Conservation (phyloP, 37 sponge, comb jelly and placozoan genomes). For the Agelas oroides region DNA sequence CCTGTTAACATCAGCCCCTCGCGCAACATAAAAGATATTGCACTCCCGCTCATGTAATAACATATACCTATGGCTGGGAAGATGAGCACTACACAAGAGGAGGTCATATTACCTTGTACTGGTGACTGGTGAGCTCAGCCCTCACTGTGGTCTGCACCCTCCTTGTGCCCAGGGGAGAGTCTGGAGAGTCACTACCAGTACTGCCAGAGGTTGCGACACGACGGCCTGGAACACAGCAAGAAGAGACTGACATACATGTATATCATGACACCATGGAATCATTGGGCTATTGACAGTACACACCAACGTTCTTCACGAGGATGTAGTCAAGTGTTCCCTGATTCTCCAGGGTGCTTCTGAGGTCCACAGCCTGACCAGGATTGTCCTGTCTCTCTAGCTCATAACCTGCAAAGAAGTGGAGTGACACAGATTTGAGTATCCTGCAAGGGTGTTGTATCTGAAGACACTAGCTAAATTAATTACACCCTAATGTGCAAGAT, state of each 20-base stretch:
- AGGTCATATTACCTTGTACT: slow-evolving; percentile 70
- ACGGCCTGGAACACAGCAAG: not conserved
- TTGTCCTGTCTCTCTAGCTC: slow-evolving; percentile 67
- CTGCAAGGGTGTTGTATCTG: too few species aligned
- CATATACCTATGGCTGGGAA: too few species aligned
- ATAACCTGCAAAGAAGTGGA: slow-evolving; percentile 37
- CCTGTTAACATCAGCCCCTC: too few species aligned
- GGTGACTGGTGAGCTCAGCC: slow-evolving; percentile 74
- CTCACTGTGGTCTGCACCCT: slow-evolving; percentile 28
- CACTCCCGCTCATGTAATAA: too few species aligned
- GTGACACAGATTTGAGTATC: too few species aligned
- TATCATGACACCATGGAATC: slow-evolving; percentile 2
- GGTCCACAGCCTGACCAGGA: slow-evolving; percentile 61
- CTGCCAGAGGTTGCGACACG: not conserved
- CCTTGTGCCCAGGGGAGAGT: slow-evolving; percentile 1
- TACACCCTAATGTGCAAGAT: too few species aligned
- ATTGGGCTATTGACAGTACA: not conserved
- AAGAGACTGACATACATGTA: not conserved
- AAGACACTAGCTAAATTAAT: too few species aligned
- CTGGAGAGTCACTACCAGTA: not conserved
- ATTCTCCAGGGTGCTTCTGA: slow-evolving; percentile 52
- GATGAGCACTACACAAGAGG: too few species aligned
- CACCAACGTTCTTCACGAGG: slow-evolving; percentile 50
- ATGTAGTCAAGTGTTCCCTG: slow-evolving; percentile 65
- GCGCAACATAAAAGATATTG: too few species aligned